phyloP scores from a whole-genome alignment of 2,888 invertebrate species.

The Apoderus coryli region DNA sequence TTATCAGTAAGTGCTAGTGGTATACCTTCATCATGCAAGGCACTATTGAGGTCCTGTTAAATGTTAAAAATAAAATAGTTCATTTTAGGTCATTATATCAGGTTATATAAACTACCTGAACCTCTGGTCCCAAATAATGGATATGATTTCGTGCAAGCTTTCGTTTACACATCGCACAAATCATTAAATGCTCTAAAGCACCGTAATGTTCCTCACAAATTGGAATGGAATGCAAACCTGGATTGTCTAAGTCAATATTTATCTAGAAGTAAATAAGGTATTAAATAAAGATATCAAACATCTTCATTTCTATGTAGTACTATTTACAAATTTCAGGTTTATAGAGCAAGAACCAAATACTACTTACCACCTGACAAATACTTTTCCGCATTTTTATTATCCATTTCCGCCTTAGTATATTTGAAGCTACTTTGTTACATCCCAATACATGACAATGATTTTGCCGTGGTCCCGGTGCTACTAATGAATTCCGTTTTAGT shows the following conservation, averaged over 20 bases:
- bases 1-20: slow-evolving; percentile 53
- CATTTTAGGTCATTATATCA: no score
- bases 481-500: slow-evolving; percentile 26
- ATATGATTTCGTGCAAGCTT: slow-evolving; percentile 63
- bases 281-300: slow-evolving; percentile 17
- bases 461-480: slow-evolving; percentile 30
- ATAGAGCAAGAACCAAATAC: slow-evolving; percentile 5
- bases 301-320: no score
- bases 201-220: slow-evolving; percentile 57
- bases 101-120: no score
- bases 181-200: slow-evolving; percentile 55
- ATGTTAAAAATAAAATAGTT: no score
- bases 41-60: slow-evolving; percentile 33
- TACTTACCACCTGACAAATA: slow-evolving; percentile 45
- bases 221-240: slow-evolving; percentile 53
- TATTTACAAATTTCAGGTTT: no score
- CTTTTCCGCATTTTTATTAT: slow-evolving; percentile 53
- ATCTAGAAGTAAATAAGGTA: slow-evolving; percentile 29
- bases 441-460: slow-evolving; percentile 49
- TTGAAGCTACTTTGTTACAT: slow-evolving; percentile 43
- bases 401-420: slow-evolving; percentile 58
- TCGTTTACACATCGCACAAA: slow-evolving; percentile 64
- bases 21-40: slow-evolving; percentile 45
- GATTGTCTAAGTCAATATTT: slow-evolving; percentile 42
- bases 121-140: slow-evolving; percentile 50